phyloP scores from a whole-genome alignment of 2,797 vertebrate species.

The Melopsittacus undulatus region DNA sequence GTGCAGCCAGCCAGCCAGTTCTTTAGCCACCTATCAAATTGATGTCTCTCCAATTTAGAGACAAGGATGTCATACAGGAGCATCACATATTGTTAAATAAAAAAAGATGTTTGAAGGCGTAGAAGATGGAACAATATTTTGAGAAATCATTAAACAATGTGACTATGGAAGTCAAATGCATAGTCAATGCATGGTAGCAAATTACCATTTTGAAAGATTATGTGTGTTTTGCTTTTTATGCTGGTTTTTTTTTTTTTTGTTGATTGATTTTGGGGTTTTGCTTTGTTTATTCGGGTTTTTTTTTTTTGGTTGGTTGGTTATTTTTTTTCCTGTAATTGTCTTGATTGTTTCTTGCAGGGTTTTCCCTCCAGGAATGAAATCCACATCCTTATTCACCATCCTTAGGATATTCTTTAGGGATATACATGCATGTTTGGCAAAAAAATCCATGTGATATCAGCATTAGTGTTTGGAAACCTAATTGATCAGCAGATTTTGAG shows the following conservation, averaged over 20 bases:
- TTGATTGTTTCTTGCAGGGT: too few species aligned
- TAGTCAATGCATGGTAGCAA: background rate
- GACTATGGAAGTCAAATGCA: background rate
- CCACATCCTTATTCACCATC: background rate
- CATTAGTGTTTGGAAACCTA: background rate
- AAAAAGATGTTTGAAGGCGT: background rate
- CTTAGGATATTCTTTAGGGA: background rate
- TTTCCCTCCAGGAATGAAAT: background rate
- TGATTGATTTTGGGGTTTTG: rapidly evolving
- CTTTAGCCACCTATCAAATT: too few species aligned
- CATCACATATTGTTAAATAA: background rate
- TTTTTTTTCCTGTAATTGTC: too few species aligned
- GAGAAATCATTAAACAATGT: background rate
- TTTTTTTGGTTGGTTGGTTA: too few species aligned
- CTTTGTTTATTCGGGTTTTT: background rate
- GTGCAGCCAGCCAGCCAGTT: too few species aligned
- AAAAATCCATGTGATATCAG: background rate
- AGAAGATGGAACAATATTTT: background rate
- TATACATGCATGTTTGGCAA: background rate
- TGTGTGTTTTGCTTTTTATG: rapidly evolving
- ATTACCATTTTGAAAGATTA: background rate
- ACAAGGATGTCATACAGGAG: too few species aligned
- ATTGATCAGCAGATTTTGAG: background rate
- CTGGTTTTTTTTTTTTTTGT: too few species aligned
- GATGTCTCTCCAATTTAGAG: too few species aligned